Conservation (phyloP, 2,113 vertebrate genomes). For the Elachura formosa region DNA sequence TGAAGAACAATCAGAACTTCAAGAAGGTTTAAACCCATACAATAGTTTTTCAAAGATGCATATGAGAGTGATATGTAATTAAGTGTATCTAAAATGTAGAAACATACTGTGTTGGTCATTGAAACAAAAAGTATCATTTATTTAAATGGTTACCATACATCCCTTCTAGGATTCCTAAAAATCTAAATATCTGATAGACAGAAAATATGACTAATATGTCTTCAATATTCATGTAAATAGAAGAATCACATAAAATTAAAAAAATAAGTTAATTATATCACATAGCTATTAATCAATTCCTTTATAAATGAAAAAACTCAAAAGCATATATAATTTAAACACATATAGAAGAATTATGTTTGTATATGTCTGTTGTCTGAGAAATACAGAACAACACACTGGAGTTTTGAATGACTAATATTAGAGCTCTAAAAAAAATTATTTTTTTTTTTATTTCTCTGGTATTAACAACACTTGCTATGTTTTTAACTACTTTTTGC, state of each 20-base stretch:
- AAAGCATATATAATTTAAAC: not conserved
- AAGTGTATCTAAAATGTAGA: not conserved
- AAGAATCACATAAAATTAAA: not conserved
- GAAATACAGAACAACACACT: not conserved
- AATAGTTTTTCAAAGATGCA: not conserved
- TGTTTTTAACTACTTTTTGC: not conserved
- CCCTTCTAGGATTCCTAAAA: not conserved
- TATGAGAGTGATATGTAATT: not conserved
- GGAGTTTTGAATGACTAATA: not conserved
- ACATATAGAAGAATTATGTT: not conserved
- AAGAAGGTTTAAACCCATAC: slow-evolving; percentile 17
- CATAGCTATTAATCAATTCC: not conserved
- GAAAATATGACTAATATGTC: not conserved
- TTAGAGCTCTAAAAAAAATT: not conserved
- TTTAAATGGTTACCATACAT: not conserved
- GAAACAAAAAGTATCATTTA: not conserved
- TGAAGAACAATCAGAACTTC: not conserved
- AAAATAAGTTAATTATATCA: not conserved
- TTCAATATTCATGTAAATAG: not conserved
- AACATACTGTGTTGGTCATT: not conserved
- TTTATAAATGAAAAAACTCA: not conserved
- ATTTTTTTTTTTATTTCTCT: too few relatives aligned
- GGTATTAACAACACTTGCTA: not conserved
- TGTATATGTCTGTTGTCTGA: not conserved
- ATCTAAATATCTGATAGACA: not conserved